Evolutionary conservation across 2,797 vertebrate species (phyloP), one percentile per base, ranked within the genome.

Genomic region (Aulostomus chinensis): DNA sequence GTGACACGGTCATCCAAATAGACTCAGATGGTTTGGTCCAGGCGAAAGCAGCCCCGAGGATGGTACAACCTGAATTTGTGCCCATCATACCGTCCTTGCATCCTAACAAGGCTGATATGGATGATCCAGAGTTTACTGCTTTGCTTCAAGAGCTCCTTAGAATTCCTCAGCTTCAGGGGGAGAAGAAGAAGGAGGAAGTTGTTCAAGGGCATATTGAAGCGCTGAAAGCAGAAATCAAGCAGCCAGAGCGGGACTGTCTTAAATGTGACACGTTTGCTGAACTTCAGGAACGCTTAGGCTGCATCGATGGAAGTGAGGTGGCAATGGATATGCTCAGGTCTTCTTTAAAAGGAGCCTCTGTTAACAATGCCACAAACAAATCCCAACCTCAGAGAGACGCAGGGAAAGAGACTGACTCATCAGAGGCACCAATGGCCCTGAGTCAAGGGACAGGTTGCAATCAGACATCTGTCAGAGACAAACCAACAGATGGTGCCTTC

Each of bases 231-330:
- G 75, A 83, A 13, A 20, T 7, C 53, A 2, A 75, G 59, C 73
- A 88, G 0, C 83, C 92, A 0, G 95, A 92, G 60, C 91, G 92
- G 80, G 95, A 98, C 77, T 96, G 94, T 74, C 80, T 99, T 29
- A 98, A 99, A 80, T 99, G 97, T 67, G 96, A 97, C 78, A 99
- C 97, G 0, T 99, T 99, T 71, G 97, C 97, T 0, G 96, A 99
- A 80, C 93, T 99, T 43, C 97, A 99, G 55, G 94, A 99, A 78
- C 89, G 97, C 36, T 73, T 99, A 62, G 97, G 94, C 46, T 97
- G 96, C 68, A 99, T 99, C 1, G 95, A 98, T 0, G 96, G 95
- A 63, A 95, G 92, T 11, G 96, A 98, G 56, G 11, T 74, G 32
- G 69, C 58, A 1, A 47, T 73, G n/a, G 93, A 94, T 65, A 80